phyloP scores from a whole-genome alignment of 1,140 invertebrate genomes.

The Drosophila teissieri region DNA sequence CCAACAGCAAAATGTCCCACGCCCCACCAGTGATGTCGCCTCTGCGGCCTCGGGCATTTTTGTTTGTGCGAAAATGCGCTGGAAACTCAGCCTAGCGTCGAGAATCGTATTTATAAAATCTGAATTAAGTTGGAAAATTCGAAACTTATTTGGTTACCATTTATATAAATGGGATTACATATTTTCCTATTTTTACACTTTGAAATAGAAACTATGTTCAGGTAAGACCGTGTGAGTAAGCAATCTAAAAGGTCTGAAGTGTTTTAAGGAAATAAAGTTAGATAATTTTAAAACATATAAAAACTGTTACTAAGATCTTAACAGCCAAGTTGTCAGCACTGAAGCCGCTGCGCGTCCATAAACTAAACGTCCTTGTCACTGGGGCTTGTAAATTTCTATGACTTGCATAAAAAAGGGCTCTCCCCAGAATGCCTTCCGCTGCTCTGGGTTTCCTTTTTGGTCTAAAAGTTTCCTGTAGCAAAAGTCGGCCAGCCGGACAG shows the following conservation, averaged over 20 bases:
- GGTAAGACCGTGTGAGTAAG: too few species aligned
- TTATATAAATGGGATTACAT: too few species aligned
- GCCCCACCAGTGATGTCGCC: slow-evolving; percentile 37
- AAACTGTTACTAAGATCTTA: background rate
- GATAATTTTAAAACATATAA: background rate
- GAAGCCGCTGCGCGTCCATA: slow-evolving; percentile 42
- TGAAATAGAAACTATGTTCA: too few species aligned
- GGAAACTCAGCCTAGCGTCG: too few species aligned
- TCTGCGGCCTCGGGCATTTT: background rate
- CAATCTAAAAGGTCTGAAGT: too few species aligned
- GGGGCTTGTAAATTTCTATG: slow-evolving; percentile 81
- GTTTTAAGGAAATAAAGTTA: background rate
- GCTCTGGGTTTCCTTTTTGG: slow-evolving; percentile 76
- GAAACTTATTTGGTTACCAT: too few species aligned
- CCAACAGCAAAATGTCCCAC: slow-evolving; percentile 53
- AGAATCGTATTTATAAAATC: too few species aligned
- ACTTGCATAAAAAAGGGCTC: slow-evolving; percentile 77
- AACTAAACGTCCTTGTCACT: slow-evolving; percentile 78
- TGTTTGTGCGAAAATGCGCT: slow-evolving; percentile 1
- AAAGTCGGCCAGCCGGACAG: slow-evolving; percentile 42
- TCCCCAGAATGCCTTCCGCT: slow-evolving; percentile 70
- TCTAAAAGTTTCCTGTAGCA: slow-evolving; percentile 75
- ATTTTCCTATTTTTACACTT: too few species aligned
- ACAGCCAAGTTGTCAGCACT: slow-evolving; percentile 22
- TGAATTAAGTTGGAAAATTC: too few species aligned